Percentiles rank a stretch among this genome's conserved stretches.
phyloP scores from a whole-genome alignment of 2,888 invertebrate species.

The Noctua janthe region DNA sequence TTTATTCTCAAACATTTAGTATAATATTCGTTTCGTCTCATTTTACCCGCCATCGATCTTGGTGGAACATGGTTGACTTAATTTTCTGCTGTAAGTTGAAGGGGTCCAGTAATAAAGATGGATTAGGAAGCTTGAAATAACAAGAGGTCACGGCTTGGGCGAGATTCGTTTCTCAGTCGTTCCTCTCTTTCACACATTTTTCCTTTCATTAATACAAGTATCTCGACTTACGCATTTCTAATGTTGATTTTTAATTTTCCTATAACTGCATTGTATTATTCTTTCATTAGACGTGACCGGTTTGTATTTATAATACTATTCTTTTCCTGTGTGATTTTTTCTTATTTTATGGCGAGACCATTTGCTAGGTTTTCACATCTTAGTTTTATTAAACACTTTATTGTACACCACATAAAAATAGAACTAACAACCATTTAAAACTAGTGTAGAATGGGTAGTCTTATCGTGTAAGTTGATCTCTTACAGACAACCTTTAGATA shows the following conservation, averaged over 20 bases:
- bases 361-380: not conserved
- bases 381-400: not conserved
- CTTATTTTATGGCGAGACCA: too few species aligned
- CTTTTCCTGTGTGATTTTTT: not conserved
- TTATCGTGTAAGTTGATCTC: not conserved
- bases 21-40: slow-evolving; percentile 38
- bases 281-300: not conserved
- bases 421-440: not conserved
- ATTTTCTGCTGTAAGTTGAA: slow-evolving; percentile 23
- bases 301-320: not conserved
- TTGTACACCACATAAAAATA: not conserved
- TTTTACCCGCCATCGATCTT: slow-evolving; percentile 41
- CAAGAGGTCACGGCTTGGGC: slow-evolving; percentile 20
- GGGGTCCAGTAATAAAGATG: slow-evolving; percentile 29
- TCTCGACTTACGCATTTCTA: not conserved
- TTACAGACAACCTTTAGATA: not conserved
- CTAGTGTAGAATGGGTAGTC: not conserved
- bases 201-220: not conserved
- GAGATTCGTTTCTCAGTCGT: not conserved
- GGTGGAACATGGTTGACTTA: not conserved
- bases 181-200: not conserved
- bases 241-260: not conserved
- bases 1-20: slow-evolving; percentile 30
- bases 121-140: slow-evolving; percentile 28
- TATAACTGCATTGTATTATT: not conserved